A percentile compares a stretch with the other conserved stretches of the same genome.
Conservation (phyloP, 2,113 vertebrate genomes). For the Oryzias woworae region DNA sequence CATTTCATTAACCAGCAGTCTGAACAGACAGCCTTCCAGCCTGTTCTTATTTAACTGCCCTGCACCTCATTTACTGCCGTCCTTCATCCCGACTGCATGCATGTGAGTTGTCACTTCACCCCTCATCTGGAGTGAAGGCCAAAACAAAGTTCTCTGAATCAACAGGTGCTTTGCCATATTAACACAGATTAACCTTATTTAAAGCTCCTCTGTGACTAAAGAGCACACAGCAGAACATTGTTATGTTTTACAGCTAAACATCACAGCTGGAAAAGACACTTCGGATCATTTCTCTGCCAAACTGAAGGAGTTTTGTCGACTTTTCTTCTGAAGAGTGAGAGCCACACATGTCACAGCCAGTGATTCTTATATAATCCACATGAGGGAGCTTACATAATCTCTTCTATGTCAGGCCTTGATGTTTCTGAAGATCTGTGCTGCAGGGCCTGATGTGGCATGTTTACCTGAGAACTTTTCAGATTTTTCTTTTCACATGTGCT, state of each 20-base stretch:
- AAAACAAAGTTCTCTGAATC: conserved; percentile 8
- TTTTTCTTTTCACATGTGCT: conserved; percentile 1
- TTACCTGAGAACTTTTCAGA: conserved; percentile 15
- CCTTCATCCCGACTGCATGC: conserved; percentile 6
- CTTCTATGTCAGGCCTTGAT: conserved; percentile 29
- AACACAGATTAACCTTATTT: conserved; percentile 3
- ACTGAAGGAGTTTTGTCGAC: neutral
- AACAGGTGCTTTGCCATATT: conserved; percentile 6
- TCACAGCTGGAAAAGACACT: conserved; percentile 6
- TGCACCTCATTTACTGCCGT: conserved; percentile 9
- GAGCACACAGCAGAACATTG: conserved; percentile 1
- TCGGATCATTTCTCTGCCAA: conserved; percentile 1
- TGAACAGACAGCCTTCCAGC: conserved; percentile 17
- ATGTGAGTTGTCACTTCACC: conserved; percentile 3
- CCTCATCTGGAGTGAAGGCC: conserved; percentile 4
- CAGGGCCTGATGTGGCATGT: conserved; percentile 19
- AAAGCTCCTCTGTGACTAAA: neutral
- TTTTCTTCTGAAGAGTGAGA: neutral
- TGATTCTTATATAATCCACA: conserved; percentile 38
- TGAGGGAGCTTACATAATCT: conserved; percentile 39
- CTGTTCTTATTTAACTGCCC: conserved; percentile 30
- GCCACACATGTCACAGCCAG: conserved; percentile 7
- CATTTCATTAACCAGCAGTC: neutral
- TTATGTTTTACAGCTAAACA: neutral
- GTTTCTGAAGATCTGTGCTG: conserved; percentile 9